phyloP scores from a whole-genome alignment of 1,140 invertebrate species.

The Panulirus ornatus region DNA sequence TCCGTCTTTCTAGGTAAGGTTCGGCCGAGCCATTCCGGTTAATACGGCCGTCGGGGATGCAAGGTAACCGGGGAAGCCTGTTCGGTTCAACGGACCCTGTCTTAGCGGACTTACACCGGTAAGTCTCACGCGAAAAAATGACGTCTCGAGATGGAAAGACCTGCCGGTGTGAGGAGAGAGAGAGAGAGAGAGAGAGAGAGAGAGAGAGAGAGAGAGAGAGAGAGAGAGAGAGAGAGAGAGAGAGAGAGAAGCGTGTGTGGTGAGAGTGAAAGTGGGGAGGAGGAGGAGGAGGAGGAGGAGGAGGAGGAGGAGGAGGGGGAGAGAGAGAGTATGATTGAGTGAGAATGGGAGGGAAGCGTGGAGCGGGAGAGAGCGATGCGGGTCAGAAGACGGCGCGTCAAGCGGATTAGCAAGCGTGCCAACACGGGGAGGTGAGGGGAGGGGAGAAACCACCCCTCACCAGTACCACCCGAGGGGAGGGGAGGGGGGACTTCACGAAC shows the following conservation, averaged over 20 bases:
- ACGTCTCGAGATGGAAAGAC: no score
- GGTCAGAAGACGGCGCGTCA: not conserved
- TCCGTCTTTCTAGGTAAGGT: no score
- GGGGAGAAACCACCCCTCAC: not conserved
- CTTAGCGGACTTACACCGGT: no score
- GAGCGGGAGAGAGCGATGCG: not conserved
- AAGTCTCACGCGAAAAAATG: no score
- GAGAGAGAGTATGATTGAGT: not conserved
- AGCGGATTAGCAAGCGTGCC: not conserved
- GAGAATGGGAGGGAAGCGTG: not conserved
- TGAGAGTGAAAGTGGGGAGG: not conserved
- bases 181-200: constrained; percentile 26
- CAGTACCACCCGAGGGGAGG: not conserved
- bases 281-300: not conserved
- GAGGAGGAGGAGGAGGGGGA: not conserved
- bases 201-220: constrained; percentile 19
- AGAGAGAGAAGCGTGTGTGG: not conserved
- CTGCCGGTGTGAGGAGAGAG: no score
- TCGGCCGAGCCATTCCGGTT: no score
- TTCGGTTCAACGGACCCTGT: no score
- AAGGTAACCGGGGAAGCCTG: no score
- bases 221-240: not conserved
- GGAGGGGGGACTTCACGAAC: not conserved
- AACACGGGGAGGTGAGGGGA: not conserved
- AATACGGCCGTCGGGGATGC: no score